A percentile compares a stretch with the other conserved stretches of the same genome.
Conservation (phyloP, 2,888 invertebrate species). For the Danaus chrysippus region DNA sequence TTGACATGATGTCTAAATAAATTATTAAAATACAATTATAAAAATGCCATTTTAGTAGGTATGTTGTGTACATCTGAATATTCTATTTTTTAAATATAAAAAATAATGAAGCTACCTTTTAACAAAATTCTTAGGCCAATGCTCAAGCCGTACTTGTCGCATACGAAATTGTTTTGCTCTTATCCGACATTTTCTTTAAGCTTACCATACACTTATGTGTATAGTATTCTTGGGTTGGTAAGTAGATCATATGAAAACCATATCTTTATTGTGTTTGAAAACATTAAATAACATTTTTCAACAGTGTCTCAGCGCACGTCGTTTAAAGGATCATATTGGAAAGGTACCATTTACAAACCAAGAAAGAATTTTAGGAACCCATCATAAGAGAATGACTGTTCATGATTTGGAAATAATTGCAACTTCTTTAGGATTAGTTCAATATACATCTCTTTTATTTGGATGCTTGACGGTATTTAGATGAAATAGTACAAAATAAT, state of each 20-base stretch:
- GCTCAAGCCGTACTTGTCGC: slow-evolving; percentile 50
- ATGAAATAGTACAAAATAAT: slow-evolving; percentile 18
- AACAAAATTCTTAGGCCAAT: slow-evolving; percentile 48
- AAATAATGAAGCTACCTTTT: slow-evolving; percentile 59
- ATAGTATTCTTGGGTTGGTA: slow-evolving; percentile 57
- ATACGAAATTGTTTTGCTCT: slow-evolving; percentile 49
- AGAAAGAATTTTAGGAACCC: slow-evolving; percentile 13
- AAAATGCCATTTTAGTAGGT: too few relatives aligned
- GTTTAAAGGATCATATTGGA: slow-evolving; percentile 53
- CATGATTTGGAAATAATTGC: slow-evolving; percentile 65
- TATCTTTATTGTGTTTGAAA: neutral
- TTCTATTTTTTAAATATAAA: neutral
- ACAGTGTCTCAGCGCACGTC: slow-evolving; percentile 52
- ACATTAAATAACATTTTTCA: slow-evolving; percentile 1
- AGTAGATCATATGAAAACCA: slow-evolving; percentile 28
- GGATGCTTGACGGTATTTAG: slow-evolving; percentile 54
- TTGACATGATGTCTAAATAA: too few relatives aligned
- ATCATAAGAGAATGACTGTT: slow-evolving; percentile 46
- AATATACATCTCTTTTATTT: slow-evolving; percentile 53
- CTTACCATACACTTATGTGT: slow-evolving; percentile 52
- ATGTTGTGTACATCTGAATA: neutral
- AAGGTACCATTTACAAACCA: slow-evolving; percentile 32
- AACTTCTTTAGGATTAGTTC: slow-evolving; percentile 55
- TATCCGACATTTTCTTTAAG: slow-evolving; percentile 50
- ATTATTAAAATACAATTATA: too few relatives aligned